Conservation (phyloP, 2,797 vertebrate genomes). For the Melanotaenia trifasciata region DNA sequence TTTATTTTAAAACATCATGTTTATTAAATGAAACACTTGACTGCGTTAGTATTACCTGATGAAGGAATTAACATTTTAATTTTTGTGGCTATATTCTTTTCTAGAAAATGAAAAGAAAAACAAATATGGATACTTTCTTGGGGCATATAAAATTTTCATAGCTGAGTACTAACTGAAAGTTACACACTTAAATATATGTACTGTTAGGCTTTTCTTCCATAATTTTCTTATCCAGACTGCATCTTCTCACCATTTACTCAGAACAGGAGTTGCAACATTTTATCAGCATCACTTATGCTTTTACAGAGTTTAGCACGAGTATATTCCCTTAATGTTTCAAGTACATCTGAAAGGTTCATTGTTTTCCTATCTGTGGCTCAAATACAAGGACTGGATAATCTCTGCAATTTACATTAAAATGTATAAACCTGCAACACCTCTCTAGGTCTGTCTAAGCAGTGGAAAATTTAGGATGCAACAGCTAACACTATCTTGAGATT, state of each 20-base stretch:
- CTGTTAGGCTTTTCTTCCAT: neutral
- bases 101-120: no score
- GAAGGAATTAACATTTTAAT: no score
- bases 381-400: constrained; percentile 12
- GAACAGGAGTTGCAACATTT: constrained; percentile 7
- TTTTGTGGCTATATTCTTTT: no score
- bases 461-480: constrained; percentile 1
- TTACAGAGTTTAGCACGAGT: constrained; percentile 16
- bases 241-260: neutral
- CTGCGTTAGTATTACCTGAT: no score
- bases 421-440: constrained; percentile 5
- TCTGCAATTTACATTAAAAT: constrained; percentile 13
- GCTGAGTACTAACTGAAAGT: neutral
- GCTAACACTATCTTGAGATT: neutral
- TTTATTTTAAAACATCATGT: neutral
- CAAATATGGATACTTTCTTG: neutral
- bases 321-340: constrained; percentile 16
- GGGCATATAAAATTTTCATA: neutral
- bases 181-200: neutral
- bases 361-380: constrained; percentile 5
- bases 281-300: constrained; percentile 15
- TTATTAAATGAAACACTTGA: neutral
- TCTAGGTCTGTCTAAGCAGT: constrained; percentile 3
- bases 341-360: constrained; percentile 25
- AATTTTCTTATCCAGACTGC: neutral